These are phyloP conservation scores for Ferrisia virgata DNA, from an alignment of 2,888 invertebrate species.

Conservation along the genomic window DNA sequence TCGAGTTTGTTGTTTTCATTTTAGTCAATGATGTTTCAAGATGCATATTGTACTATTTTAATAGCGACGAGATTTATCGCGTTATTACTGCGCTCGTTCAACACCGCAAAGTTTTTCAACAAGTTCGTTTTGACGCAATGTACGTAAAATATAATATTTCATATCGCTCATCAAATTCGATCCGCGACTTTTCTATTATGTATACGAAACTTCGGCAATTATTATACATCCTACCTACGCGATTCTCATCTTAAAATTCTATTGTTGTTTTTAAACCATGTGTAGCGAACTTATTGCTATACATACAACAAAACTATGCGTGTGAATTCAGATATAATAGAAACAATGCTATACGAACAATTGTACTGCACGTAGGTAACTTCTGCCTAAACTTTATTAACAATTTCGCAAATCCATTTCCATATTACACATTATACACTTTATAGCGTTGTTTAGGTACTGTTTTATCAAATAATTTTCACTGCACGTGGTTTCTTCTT, in stretches of 20 bases:
- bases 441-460: neutral
- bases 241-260: conserved; percentile 2
- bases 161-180: neutral
- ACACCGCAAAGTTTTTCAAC: neutral
- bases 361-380: neutral
- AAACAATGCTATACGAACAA: neutral
- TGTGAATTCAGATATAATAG: conserved; percentile 3
- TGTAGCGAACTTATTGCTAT: conserved; percentile 12
- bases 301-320: neutral
- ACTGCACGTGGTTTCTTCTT: neutral
- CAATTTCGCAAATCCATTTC: neutral
- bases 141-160: neutral
- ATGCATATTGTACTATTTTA: neutral
- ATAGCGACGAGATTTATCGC: neutral
- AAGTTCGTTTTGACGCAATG: neutral
- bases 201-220: neutral
- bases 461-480: neutral
- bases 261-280: conserved; percentile 9
- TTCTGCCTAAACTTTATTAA: neutral
- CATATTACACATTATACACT: neutral
- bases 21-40: neutral
- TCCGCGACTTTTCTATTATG: neutral
- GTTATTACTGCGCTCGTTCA: neutral
- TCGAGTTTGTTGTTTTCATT: neutral
- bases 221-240: neutral